A percentile compares a stretch with the other conserved stretches of the same genome.
Conservation (phyloP, 2,113 vertebrate genomes). For the Colaptes auratus region DNA sequence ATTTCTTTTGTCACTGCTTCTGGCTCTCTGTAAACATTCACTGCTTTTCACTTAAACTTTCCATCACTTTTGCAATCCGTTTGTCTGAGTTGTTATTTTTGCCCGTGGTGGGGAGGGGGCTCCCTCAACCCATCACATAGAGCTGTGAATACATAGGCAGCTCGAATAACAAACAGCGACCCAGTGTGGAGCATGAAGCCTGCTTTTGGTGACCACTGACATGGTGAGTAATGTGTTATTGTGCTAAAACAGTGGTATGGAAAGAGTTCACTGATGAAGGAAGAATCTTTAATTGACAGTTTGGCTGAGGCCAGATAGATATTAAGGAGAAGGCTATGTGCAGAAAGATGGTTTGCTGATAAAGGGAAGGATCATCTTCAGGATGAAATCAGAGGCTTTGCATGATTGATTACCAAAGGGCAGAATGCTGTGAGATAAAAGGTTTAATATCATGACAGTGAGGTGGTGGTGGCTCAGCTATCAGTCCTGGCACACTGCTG, state of each 20-base stretch:
- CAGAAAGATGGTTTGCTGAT: slow-evolving; percentile 1
- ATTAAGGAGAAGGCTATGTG: not conserved
- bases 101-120: too few species aligned
- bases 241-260: not conserved
- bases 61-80: too few species aligned
- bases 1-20: too few species aligned
- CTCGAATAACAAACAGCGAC: not conserved
- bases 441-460: not conserved
- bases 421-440: not conserved
- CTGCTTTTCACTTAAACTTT: too few species aligned
- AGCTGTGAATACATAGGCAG: not conserved
- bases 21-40: too few species aligned
- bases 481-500: not conserved
- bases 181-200: not conserved
- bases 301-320: not conserved
- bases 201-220: not conserved
- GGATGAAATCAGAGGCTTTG: not conserved
- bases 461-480: not conserved
- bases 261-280: not conserved
- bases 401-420: not conserved
- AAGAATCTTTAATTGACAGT: not conserved
- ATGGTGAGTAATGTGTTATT: not conserved
- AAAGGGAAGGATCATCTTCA: not conserved
- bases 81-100: too few species aligned
- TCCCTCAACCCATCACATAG: too few species aligned